These are phyloP conservation scores for Sciurus vulgaris DNA, from an alignment of 2,797 vertebrate species.

Conservation along the genomic window DNA sequence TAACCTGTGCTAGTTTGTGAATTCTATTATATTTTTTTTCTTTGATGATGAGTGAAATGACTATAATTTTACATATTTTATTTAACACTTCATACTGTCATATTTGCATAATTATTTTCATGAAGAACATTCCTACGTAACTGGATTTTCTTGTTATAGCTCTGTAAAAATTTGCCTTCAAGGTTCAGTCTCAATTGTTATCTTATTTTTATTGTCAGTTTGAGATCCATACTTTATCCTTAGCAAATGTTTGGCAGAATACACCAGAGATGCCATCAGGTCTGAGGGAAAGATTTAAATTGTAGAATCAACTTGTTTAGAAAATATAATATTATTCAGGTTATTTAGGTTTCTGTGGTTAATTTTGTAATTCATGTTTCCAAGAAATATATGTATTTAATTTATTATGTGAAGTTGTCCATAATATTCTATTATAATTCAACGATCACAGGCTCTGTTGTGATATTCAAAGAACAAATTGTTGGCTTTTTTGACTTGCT, in stretches of 20 bases:
- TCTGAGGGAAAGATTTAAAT: not conserved
- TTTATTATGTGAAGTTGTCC: not conserved
- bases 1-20: not conserved
- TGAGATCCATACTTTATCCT: not conserved
- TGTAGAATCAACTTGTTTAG: not conserved
- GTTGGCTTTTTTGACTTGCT: not conserved
- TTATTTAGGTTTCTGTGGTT: not conserved
- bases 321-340: too few species aligned
- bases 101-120: not conserved
- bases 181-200: not conserved
- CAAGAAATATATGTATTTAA: not conserved
- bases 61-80: not conserved
- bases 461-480: not conserved
- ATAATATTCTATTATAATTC: not conserved
- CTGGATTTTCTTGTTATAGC: not conserved
- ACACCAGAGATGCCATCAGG: not conserved
- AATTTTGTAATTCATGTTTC: not conserved
- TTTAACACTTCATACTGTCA: not conserved
- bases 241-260: not conserved
- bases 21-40: not conserved
- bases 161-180: not conserved
- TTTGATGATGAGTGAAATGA: not conserved
- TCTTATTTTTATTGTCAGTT: not conserved
- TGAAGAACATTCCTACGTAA: not conserved
- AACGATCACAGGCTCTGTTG: not conserved